Evolutionary conservation across 1,140 invertebrate genomes (phyloP).

Genomic region (Zaprionus vittiger): DNA sequence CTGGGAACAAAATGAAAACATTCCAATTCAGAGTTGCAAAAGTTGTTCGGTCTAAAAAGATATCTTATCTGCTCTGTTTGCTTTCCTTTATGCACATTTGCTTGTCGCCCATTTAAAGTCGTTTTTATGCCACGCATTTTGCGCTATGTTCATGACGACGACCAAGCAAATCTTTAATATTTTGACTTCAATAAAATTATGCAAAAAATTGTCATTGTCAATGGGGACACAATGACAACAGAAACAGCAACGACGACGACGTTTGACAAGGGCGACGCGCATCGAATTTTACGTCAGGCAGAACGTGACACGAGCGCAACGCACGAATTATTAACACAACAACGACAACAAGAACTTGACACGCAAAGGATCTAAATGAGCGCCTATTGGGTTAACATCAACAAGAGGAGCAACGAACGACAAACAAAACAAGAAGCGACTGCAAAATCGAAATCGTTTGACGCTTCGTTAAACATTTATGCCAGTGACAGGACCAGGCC

Average conservation of each 20-base stretch:
- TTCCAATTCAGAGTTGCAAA: slow-evolving; percentile 50
- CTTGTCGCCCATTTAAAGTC: slow-evolving; percentile 29
- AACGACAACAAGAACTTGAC: slow-evolving; percentile 23
- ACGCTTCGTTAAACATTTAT: slow-evolving; percentile 80
- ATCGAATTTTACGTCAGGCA: slow-evolving; percentile 57
- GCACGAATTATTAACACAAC: slow-evolving; percentile 78
- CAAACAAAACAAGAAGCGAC: slow-evolving; percentile 44
- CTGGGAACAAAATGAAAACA: slow-evolving; percentile 79
- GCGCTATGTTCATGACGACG: background rate
- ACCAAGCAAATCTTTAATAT: slow-evolving; percentile 25
- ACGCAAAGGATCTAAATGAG: slow-evolving; percentile 55
- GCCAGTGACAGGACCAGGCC: slow-evolving; percentile 24
- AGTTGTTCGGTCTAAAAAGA: slow-evolving; percentile 32
- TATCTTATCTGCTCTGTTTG: slow-evolving; percentile 66
- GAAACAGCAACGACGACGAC: slow-evolving; percentile 14
- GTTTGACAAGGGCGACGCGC: slow-evolving; percentile 62
- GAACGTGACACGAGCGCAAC: slow-evolving; percentile 76
- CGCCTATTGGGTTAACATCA: slow-evolving; percentile 69
- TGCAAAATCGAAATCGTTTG: slow-evolving; percentile 76
- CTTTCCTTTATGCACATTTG: slow-evolving; percentile 29
- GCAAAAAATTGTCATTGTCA: slow-evolving; percentile 66
- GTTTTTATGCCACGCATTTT: slow-evolving; percentile 37
- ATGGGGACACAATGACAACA: slow-evolving; percentile 10
- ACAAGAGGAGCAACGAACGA: slow-evolving; percentile 3
- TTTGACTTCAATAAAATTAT: slow-evolving; percentile 51